These are phyloP conservation scores for Gymnogyps californianus DNA, from an alignment of 2,113 vertebrate species.

Conservation along the genomic window DNA sequence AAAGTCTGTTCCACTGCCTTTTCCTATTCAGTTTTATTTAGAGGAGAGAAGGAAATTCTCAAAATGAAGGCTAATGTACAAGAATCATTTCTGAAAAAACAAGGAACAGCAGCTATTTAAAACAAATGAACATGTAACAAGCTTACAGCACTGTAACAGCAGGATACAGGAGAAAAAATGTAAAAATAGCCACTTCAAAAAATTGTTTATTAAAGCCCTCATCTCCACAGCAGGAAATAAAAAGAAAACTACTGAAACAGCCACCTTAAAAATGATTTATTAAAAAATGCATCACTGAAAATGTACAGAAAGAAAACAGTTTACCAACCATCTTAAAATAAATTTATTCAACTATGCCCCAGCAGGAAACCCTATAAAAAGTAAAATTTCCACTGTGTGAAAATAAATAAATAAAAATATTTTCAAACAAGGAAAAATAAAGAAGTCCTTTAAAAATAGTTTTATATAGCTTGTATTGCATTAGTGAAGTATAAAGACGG, in stretches of 20 bases:
- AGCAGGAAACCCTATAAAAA: constrained; percentile 29
- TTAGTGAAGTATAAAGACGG: neutral
- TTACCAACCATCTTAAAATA: constrained; percentile 49
- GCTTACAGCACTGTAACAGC: constrained; percentile 52
- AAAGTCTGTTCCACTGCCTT: neutral
- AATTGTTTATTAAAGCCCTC: constrained; percentile 65
- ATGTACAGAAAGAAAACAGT: constrained; percentile 38
- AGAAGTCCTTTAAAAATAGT: neutral
- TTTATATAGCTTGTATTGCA: neutral
- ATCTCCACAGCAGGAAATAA: constrained; percentile 64
- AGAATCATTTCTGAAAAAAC: neutral
- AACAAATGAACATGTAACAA: constrained; percentile 59
- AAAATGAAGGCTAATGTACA: neutral
- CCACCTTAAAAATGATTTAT: constrained; percentile 66
- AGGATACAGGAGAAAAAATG: constrained; percentile 13
- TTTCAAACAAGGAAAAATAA: neutral
- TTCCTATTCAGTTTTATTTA: neutral
- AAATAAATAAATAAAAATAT: constrained; percentile 42
- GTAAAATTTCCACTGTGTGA: neutral
- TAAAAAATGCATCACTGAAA: constrained; percentile 40
- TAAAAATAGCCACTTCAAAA: constrained; percentile 60
- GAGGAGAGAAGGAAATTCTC: neutral
- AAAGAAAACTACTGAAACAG: constrained; percentile 45
- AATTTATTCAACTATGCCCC: constrained; percentile 44
- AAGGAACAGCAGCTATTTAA: constrained; percentile 35